phyloP scores from a whole-genome alignment of 2,888 invertebrate species.

The Pardosa pseudoannulata region DNA sequence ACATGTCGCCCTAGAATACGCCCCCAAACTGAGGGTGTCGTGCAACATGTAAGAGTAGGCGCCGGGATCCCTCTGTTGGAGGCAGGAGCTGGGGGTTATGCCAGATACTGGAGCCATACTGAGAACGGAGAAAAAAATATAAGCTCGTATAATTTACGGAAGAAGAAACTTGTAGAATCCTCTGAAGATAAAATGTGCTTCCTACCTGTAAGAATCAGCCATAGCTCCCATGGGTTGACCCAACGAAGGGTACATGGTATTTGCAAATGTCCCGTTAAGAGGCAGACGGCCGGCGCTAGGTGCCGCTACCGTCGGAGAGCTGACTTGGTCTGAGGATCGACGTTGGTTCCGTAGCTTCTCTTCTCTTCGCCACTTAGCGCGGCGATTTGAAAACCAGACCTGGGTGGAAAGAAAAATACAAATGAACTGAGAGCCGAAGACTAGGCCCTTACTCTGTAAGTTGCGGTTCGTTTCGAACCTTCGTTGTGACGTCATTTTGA shows the following conservation, averaged over 20 bases:
- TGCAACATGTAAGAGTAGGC: constrained; percentile 80
- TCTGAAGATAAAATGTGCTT: constrained; percentile 75
- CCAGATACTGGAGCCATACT: constrained; percentile 80
- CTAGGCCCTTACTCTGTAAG: too few species aligned
- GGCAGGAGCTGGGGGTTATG: constrained; percentile 80
- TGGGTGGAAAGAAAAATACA: constrained; percentile 78
- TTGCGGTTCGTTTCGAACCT: too few species aligned
- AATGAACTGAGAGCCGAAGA: too few species aligned
- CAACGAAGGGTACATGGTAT: constrained; percentile 83
- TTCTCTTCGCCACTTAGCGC: constrained; percentile 97
- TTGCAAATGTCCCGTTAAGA: constrained; percentile 73
- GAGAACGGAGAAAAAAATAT: constrained; percentile 70
- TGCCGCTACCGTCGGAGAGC: constrained; percentile 78
- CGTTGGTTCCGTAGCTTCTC: constrained; percentile 94
- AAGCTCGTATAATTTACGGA: too few species aligned
- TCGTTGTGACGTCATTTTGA: too few species aligned
- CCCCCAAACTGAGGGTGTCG: constrained; percentile 66
- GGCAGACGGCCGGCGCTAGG: constrained; percentile 77
- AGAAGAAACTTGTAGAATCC: constrained; percentile 79
- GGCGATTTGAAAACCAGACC: constrained; percentile 99
- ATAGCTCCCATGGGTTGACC: constrained; percentile 84
- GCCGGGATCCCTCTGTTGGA: constrained; percentile 80
- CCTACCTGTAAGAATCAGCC: constrained; percentile 86
- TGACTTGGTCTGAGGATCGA: constrained; percentile 80
- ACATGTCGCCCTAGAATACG: constrained; percentile 72